phyloP scores from a whole-genome alignment of 2,888 invertebrate genomes.

The Ommatoiulus sabulosus region DNA sequence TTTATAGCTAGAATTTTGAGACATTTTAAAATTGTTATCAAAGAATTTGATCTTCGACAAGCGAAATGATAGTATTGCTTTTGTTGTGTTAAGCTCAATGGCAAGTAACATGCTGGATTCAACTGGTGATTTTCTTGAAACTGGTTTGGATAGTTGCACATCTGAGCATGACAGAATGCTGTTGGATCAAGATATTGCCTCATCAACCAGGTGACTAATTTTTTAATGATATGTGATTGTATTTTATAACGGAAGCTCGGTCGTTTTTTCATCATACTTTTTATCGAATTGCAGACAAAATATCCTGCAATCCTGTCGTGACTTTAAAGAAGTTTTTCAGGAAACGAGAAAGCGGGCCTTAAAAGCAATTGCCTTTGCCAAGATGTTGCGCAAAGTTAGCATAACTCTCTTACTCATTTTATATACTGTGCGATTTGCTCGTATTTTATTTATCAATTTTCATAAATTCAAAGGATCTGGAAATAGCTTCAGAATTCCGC shows the following conservation, averaged over 20 bases:
- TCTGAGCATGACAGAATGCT: conserved; percentile 64
- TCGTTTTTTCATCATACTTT: background rate
- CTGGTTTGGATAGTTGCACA: conserved; percentile 68
- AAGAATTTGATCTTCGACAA: background rate
- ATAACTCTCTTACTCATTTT: background rate
- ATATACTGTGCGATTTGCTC: background rate
- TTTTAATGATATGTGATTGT: background rate
- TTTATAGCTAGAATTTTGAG: too few relatives aligned
- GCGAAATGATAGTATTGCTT: background rate
- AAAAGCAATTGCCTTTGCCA: conserved; percentile 84
- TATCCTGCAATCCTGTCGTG: conserved; percentile 77
- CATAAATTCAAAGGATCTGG: conserved; percentile 70
- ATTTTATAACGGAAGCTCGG: background rate
- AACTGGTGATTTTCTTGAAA: conserved; percentile 70
- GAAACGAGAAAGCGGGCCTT: conserved; percentile 82
- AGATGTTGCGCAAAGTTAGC: conserved; percentile 74
- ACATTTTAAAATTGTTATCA: background rate
- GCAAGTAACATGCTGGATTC: conserved; percentile 71
- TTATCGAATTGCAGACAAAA: conserved; percentile 68
- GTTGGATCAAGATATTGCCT: conserved; percentile 57
- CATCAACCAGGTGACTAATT: conserved; percentile 58
- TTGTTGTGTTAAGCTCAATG: conserved; percentile 68
- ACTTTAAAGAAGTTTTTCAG: conserved; percentile 83
- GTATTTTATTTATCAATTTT: background rate
- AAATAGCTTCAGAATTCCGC: conserved; percentile 70